These are phyloP conservation scores for Diceros bicornis DNA, from an alignment of 2,797 vertebrate genomes.

Conservation along the genomic window DNA sequence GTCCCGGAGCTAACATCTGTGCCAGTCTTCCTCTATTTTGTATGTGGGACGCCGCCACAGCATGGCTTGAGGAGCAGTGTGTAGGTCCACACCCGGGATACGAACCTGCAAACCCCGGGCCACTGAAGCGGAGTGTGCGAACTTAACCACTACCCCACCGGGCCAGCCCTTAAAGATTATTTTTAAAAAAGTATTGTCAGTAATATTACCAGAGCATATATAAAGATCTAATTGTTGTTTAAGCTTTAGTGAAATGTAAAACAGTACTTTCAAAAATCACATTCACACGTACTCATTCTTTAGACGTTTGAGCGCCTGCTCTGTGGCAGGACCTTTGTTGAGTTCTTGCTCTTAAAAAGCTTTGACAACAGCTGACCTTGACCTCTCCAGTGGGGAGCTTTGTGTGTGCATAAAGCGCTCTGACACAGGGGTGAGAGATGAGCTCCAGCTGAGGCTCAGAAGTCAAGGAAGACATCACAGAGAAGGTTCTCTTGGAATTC, in stretches of 20 bases:
- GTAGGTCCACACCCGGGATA: too few relatives aligned
- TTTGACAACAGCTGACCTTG: background rate
- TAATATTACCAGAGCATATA: background rate
- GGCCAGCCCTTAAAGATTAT: background rate
- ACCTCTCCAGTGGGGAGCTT: background rate
- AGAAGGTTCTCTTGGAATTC: background rate
- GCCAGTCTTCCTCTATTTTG: too few relatives aligned
- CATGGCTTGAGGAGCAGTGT: too few relatives aligned
- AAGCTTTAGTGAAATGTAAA: conserved; percentile 47
- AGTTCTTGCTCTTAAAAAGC: conserved; percentile 15
- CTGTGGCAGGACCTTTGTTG: background rate
- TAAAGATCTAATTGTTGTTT: conserved; percentile 23
- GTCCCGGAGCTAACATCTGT: too few relatives aligned
- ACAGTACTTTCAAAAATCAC: background rate
- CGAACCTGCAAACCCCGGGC: too few relatives aligned
- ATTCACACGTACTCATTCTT: background rate
- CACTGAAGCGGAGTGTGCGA: too few relatives aligned
- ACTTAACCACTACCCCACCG: too few relatives aligned
- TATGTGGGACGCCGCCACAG: too few relatives aligned
- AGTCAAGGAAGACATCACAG: background rate
- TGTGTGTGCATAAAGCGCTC: background rate
- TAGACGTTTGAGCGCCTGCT: background rate
- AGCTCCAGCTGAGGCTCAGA: background rate
- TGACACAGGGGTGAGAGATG: background rate
- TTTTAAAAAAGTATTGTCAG: background rate